Conservation (phyloP, 1,140 invertebrate genomes). For the Drosophila trapezifrons region DNA sequence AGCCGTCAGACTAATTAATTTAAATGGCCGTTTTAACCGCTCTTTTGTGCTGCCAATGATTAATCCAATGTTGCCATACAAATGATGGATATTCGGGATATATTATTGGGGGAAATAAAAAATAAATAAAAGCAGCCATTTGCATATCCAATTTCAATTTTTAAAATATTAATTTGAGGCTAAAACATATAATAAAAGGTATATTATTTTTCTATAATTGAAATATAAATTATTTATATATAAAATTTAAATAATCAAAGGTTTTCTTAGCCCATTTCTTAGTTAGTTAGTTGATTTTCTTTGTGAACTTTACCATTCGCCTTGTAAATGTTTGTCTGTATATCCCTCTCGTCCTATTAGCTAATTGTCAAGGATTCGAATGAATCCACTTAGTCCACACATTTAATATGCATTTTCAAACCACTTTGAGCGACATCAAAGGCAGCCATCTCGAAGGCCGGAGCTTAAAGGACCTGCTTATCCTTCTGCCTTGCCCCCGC, state of each 20-base stretch:
- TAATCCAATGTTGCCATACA: not conserved
- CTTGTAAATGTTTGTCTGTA: not conserved
- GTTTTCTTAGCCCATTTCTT: too few species aligned
- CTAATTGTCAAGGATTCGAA: constrained; percentile 31
- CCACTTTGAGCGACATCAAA: constrained; percentile 39
- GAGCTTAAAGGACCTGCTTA: constrained; percentile 21
- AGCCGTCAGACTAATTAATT: constrained; percentile 29
- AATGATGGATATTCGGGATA: too few species aligned
- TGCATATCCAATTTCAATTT: not conserved
- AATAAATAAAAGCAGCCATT: not conserved
- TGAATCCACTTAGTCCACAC: constrained; percentile 32
- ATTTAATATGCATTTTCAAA: constrained; percentile 44
- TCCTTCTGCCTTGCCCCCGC: constrained; percentile 12
- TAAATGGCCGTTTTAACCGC: constrained; percentile 1
- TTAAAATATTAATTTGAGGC: too few species aligned
- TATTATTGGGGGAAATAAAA: not conserved
- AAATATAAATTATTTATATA: too few species aligned
- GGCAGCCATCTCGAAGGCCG: constrained; percentile 7
- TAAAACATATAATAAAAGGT: too few species aligned
- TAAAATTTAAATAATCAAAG: too few species aligned
- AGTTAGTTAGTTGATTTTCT: not conserved
- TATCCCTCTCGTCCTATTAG: constrained; percentile 23
- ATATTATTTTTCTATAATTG: too few species aligned
- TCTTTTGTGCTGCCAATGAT: not conserved
- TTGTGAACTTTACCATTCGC: not conserved